Base-by-base conservation (phyloP, 1,140 invertebrate species). In the Hirudo medicinalis region DNA sequence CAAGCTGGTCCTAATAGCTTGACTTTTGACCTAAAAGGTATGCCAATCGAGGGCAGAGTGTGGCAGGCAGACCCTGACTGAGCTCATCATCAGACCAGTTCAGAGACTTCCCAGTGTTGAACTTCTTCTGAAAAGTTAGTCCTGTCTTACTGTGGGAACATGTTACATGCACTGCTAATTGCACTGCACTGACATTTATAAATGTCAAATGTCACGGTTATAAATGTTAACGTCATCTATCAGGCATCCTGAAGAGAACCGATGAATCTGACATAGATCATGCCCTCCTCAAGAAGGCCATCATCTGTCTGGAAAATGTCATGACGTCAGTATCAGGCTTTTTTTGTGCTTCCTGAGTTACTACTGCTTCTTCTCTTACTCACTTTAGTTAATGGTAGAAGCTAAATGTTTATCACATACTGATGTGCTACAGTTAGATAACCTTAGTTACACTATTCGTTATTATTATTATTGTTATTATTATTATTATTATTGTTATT, bases 61-160 rank as follows among this genome's bases (percentile, higher is more conserved):
- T 84, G 91, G 93, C 3, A 86, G 94, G 76, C 93, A 98, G 83
- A 92, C 88, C 77, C 85, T 99, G 73, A 89, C 91, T 78, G 95
- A 98, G 78, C 85, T 99, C 67, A 86, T 99, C 79, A 97, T 98
- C 76, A 87, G 94, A 76, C 94, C 95, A 71, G 91, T 98, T 63
- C 95, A 98, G 85, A 86, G 95, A 79, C 85, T 99, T 81, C 93
- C 94, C 69, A 94, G 92, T 84, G 90, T 97, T 78, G 91, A 90
- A 82, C 86, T 98, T 77, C 86, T 98, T 75, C 85, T 98, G 20
- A 72, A 69, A 69, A 49, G 57, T 71, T 32, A 54, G 43, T 40
- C 40, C 40, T 11, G n/a, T n/a, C n/a, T n/a, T n/a, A n/a, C n/a
- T n/a, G n/a, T n/a, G n/a, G n/a, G n/a, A n/a, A n/a, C n/a, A n/a